These are phyloP conservation scores for Dipus sagitta DNA, from an alignment of 2,797 vertebrate genomes.

Conservation along the genomic window DNA sequence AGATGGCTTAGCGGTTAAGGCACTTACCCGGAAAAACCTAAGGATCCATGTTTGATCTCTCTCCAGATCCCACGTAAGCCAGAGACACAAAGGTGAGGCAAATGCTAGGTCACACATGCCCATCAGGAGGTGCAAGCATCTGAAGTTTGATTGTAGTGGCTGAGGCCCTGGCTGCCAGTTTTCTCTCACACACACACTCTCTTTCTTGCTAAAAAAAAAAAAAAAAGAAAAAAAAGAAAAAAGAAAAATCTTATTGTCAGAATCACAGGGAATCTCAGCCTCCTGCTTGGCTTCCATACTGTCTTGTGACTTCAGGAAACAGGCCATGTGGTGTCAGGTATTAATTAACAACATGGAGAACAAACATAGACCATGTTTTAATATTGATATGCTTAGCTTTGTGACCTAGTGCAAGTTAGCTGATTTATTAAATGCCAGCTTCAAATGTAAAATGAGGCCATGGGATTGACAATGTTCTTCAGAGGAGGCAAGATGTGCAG, in stretches of 20 bases:
- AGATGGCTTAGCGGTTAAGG: no score
- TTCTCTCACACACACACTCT: no score
- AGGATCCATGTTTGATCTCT: no score
- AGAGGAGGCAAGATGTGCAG: neutral
- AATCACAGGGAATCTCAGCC: neutral
- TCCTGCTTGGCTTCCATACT: neutral
- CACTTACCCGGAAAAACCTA: no score
- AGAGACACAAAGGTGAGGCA: no score
- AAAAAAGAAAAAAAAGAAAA: no score
- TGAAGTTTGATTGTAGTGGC: no score
- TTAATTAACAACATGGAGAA: neutral
- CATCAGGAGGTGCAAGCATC: no score
- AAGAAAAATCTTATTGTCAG: neutral
- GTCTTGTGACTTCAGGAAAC: slow-evolving; percentile 11
- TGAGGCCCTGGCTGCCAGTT: no score
- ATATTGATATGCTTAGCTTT: neutral
- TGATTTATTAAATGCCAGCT: neutral
- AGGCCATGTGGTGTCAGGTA: neutral
- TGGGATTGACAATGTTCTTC: neutral
- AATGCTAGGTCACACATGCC: no score
- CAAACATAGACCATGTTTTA: neutral
- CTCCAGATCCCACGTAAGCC: no score
- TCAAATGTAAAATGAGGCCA: neutral
- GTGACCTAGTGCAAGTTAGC: neutral
- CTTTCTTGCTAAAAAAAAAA: no score